These are phyloP conservation scores for Aptenodytes patagonicus DNA, from an alignment of 2,113 vertebrate species.

Conservation along the genomic window DNA sequence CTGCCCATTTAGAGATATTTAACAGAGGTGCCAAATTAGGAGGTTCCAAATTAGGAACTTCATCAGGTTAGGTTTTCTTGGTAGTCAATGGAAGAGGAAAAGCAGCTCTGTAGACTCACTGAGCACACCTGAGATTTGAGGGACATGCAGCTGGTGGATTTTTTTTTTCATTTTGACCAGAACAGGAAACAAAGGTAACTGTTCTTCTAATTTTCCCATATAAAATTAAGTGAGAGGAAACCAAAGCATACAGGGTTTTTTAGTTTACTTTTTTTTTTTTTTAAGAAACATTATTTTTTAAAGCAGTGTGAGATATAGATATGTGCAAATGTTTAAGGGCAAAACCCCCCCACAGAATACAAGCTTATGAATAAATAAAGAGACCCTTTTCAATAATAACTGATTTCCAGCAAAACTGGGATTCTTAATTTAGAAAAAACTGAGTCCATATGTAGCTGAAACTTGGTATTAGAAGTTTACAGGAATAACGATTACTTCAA, in stretches of 20 bases:
- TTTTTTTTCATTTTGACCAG: not conserved
- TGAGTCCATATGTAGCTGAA: no score
- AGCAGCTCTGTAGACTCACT: not conserved
- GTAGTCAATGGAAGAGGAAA: not conserved
- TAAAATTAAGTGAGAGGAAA: not conserved
- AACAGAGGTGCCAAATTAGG: not conserved
- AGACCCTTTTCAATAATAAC: not conserved
- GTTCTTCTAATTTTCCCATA: not conserved
- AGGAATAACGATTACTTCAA: no score
- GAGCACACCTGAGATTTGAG: not conserved
- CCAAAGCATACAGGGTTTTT: rapidly evolving
- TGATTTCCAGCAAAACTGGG: not conserved
- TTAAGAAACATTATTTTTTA: not conserved
- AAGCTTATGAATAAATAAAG: not conserved
- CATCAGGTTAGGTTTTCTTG: not conserved
- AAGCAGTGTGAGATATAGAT: not conserved
- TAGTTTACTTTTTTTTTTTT: not conserved
- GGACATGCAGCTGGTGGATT: not conserved
- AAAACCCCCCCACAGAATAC: rapidly evolving
- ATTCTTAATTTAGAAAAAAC: not conserved
- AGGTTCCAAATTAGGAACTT: not conserved
- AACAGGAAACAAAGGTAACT: not conserved
- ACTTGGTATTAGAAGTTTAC: no score
- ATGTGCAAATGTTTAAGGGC: not conserved
- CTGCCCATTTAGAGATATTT: not conserved